Evolutionary conservation across 2,113 vertebrate species (phyloP).

Genomic region (Toxotes chatareus): DNA sequence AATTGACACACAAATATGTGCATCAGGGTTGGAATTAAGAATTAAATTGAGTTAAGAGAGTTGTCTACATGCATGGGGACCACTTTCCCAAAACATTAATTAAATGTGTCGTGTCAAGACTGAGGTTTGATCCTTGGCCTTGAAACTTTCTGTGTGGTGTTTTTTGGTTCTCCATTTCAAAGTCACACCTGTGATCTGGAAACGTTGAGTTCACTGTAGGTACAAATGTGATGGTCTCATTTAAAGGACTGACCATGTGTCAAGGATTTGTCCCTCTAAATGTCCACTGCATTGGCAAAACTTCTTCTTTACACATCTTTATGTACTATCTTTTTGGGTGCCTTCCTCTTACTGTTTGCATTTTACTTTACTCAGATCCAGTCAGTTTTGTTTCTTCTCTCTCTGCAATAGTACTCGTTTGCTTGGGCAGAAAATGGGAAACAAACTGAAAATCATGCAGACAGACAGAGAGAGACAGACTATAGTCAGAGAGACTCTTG

Average conservation of each 20-base stretch:
- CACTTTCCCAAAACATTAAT: background rate
- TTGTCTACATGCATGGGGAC: background rate
- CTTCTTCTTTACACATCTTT: too few relatives aligned
- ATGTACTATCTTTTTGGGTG: background rate
- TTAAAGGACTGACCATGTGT: background rate
- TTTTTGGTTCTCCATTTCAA: background rate
- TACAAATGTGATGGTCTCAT: background rate
- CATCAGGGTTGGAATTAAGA: background rate
- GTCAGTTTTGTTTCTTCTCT: conserved; percentile 1
- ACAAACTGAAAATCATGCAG: conserved; percentile 10
- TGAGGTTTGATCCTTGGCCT: background rate
- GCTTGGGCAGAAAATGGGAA: background rate
- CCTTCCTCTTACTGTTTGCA: background rate
- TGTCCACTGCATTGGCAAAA: background rate
- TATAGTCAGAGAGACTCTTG: conserved; percentile 33
- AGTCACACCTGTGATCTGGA: background rate
- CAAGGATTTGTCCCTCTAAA: background rate
- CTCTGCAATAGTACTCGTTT: background rate
- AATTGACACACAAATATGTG: background rate
- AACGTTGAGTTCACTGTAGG: background rate
- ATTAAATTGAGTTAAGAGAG: conserved; percentile 16
- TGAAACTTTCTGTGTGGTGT: background rate
- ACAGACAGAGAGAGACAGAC: background rate
- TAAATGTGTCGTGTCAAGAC: background rate
- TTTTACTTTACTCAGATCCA: background rate